Evolutionary conservation across 2,888 invertebrate species (phyloP), one percentile per base, ranked within the genome.

Genomic region (Pediacus dermestoides): DNA sequence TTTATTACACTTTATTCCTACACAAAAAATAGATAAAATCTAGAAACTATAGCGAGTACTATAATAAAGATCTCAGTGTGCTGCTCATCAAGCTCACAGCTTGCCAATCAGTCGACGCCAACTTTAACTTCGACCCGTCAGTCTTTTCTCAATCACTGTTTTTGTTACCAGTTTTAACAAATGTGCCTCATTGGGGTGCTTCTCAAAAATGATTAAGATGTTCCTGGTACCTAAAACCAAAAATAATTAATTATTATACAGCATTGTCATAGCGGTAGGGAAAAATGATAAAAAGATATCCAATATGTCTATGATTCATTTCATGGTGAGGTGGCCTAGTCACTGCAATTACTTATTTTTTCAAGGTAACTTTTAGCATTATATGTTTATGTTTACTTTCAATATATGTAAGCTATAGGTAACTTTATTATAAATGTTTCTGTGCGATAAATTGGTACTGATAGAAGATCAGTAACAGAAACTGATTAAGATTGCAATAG

Each of bases 31-130:
- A 43, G 46, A 45, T 48, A 49, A 43, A 16, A 50, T 47, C 37
- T 26, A 39, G 2, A 39, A 45, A 45, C 42, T 42, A 46, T 42
- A 39, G 32, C 30, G 22, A 34, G 37, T 18, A 18, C 10, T 6
- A 59, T 65, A 66, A 68, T 68, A 64, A 66, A 68, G 68, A 65
- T 66, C 66, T 67, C 64, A 62, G 62, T 63, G 55, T 61, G 63
- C 45, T 49, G 48, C 57, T 57, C 64, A 64, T 66, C 64, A 64
- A 55, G 57, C 56, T 60, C 67, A 55, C 67, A 66, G 67, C 68
- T 64, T 68, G 67, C 66, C 64, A 65, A 68, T 68, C 67, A 66
- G 58, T 66, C 63, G 53, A 58, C 52, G 62, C 59, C 62, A 60
- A 52, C 50, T 54, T 42, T 52, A 50, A 48, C 13, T 54, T 49